Conservation (phyloP, 2,113 vertebrate genomes). For the Ifrita kowaldi region DNA sequence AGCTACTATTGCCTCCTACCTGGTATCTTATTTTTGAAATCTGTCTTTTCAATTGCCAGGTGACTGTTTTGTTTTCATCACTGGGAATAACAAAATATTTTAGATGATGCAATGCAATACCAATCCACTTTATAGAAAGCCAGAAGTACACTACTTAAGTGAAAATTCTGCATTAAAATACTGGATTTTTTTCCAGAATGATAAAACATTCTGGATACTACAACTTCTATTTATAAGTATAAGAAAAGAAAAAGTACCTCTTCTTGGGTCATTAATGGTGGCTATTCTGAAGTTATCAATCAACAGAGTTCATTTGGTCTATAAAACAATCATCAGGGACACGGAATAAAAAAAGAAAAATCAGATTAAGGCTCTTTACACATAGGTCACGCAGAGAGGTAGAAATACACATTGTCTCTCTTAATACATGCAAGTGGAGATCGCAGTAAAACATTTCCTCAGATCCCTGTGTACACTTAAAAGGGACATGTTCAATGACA, state of each 20-base stretch:
- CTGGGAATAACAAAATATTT: not conserved
- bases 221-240: not conserved
- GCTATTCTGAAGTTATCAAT: not conserved
- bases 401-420: not conserved
- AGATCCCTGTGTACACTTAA: not conserved
- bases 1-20: not conserved
- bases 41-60: not conserved
- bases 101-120: not conserved
- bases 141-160: not conserved
- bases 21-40: not conserved
- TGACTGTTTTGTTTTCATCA: not conserved
- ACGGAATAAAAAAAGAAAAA: not conserved
- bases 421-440: not conserved
- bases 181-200: not conserved
- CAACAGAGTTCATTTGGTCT: not conserved
- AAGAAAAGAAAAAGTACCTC: not conserved
- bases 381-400: not conserved
- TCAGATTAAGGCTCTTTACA: not conserved
- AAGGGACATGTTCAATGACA: not conserved
- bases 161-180: not conserved
- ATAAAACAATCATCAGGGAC: not conserved
- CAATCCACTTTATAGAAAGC: not conserved
- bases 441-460: not conserved
- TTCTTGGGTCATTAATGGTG: not conserved
- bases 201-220: not conserved